phyloP scores from a whole-genome alignment of 2,888 invertebrate species.

The Leistus spinibarbis region DNA sequence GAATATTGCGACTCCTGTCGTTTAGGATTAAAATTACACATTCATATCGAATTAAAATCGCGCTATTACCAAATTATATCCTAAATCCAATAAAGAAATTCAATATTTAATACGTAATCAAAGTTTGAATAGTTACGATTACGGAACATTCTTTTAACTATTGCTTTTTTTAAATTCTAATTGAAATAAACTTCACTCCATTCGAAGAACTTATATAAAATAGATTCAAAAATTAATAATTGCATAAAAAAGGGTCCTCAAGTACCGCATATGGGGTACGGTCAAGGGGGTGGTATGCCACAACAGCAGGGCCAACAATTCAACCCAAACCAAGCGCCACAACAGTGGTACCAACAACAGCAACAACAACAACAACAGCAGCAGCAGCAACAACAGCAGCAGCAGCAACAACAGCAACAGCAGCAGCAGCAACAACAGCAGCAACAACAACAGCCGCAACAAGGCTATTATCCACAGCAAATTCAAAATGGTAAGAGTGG shows the following conservation, averaged over 20 bases:
- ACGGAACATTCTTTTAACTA: no score
- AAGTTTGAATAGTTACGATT: no score
- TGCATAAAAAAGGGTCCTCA: slow-evolving; percentile 47
- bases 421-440: slow-evolving; percentile 58
- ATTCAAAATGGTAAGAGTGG: slow-evolving; percentile 56
- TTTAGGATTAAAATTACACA: no score
- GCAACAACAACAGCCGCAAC: slow-evolving; percentile 57
- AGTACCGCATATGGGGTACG: slow-evolving; percentile 50
- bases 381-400: slow-evolving; percentile 65
- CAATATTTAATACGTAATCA: no score
- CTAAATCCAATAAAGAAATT: no score
- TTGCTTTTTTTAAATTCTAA: no score
- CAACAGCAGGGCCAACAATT: slow-evolving; percentile 53
- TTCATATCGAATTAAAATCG: no score
- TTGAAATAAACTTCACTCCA: neutral
- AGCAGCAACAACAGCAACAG: slow-evolving; percentile 57
- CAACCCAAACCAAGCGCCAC: slow-evolving; percentile 58
- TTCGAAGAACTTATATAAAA: neutral
- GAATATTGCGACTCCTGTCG: no score
- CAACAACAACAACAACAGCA: slow-evolving; percentile 59
- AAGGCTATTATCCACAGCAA: slow-evolving; percentile 60
- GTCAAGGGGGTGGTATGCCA: slow-evolving; percentile 50
- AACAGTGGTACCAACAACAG: slow-evolving; percentile 66
- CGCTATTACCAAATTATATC: no score
- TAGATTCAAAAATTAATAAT: neutral